A percentile compares a stretch with the other conserved stretches of the same genome.
Evolutionary conservation across 2,797 vertebrate genomes (phyloP).

Genomic region (Lindbergichthys nudifrons): DNA sequence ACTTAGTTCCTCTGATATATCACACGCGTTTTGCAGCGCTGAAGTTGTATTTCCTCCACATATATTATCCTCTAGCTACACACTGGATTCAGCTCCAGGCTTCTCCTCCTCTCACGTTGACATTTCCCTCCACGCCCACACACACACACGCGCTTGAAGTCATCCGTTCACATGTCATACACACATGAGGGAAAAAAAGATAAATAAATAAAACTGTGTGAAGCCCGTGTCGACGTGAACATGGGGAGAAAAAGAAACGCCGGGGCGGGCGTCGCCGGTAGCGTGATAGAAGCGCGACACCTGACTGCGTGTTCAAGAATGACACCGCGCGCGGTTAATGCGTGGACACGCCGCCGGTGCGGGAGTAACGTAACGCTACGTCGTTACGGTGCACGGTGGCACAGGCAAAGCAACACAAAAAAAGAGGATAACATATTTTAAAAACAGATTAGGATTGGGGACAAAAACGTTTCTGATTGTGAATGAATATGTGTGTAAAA

Average conservation of each 20-base stretch:
- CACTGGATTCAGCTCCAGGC: constrained; percentile 16
- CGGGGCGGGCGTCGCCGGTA: constrained; percentile 71
- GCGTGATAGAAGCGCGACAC: constrained; percentile 83
- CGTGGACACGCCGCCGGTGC: constrained; percentile 69
- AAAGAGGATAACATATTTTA: too few species aligned
- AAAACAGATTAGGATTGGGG: not conserved
- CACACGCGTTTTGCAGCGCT: constrained; percentile 11
- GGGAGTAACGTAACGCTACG: constrained; percentile 43
- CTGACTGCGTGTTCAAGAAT: constrained; percentile 86
- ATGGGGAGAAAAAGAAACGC: not conserved
- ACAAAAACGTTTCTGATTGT: not conserved
- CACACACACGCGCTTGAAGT: constrained; percentile 62
- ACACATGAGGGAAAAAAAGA: constrained; percentile 11
- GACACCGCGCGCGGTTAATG: constrained; percentile 74
- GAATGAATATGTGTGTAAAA: not conserved
- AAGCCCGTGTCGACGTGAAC: constrained; percentile 34
- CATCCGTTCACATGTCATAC: constrained; percentile 50
- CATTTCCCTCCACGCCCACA: constrained; percentile 75
- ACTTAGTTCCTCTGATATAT: constrained; percentile 28
- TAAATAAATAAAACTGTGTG: constrained; percentile 30
- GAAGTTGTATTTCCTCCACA: constrained; percentile 24
- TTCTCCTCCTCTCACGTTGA: constrained; percentile 60
- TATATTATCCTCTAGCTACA: constrained; percentile 24
- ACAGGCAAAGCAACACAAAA: not conserved
- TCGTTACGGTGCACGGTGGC: constrained; percentile 44